Base-by-base conservation (phyloP, 2,888 invertebrate genomes). In the Aromia moschata region DNA sequence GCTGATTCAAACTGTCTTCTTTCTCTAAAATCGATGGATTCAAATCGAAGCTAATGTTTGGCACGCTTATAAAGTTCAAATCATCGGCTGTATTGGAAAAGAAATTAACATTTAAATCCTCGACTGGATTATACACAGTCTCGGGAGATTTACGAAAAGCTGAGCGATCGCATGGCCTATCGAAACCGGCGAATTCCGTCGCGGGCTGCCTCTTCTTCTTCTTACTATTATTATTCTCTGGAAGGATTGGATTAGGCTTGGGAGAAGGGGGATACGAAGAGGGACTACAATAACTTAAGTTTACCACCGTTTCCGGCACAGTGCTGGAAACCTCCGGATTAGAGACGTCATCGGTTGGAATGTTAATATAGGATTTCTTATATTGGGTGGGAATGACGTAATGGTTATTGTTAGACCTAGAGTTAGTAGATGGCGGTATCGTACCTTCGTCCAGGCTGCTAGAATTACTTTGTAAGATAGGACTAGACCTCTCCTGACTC, bases 321-420 rank as follows among this genome's bases (percentile, higher is more conserved):
- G 20, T 9, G 38, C 16, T 56, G 31, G 52, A 14, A 53, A 45
- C 43, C 18, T 47, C 33, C 16, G 56, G 40, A 31, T 53, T 52
- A 12, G 31, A 41, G 25, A 56, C 12, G 18, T 43, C 40, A 33
- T 10, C 10, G 1, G 20, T 38, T 25, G 56, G 47, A 36, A 17
- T 36, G 49, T 14, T 51, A 20, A 40, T 54, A 54, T 58, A 58
- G 20, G 43, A 18, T 14, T 44, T 59, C 11, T 37, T 51, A 51
- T 49, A 59, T 20, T 33, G 56, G n/a, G 16, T 30, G 7, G 58
- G 55, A 36, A 33, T 46, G 38, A 37, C 30, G 17, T 57, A 40
- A 4, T 31, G 41, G 41, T 54, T 45, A 47, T 37, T 46, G n/a
- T n/a, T n/a, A n/a, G n/a, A n/a, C n/a, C n/a, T n/a, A 31, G 53